These are phyloP conservation scores for Pipistrellus kuhlii DNA, from an alignment of 2,797 vertebrate species.

Conservation along the genomic window DNA sequence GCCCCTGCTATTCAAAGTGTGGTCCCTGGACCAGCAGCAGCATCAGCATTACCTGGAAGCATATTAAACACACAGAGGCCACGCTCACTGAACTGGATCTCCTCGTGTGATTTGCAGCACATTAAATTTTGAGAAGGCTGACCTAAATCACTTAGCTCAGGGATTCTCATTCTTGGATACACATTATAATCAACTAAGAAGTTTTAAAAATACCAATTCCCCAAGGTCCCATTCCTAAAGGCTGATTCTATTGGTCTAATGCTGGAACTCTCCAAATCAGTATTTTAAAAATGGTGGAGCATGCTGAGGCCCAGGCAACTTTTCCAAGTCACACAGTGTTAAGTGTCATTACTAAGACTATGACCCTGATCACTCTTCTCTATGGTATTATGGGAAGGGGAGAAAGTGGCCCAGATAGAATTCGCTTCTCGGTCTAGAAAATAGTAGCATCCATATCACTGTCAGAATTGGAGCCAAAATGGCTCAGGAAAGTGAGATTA, in stretches of 20 bases:
- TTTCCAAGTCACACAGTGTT: conserved; percentile 22
- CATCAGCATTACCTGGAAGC: neutral
- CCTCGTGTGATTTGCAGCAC: neutral
- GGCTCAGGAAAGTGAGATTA: conserved; percentile 14
- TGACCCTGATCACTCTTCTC: neutral
- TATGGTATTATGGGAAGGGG: neutral
- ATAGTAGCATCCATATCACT: neutral
- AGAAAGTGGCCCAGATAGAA: neutral
- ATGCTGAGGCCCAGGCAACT: neutral
- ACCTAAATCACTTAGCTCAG: neutral
- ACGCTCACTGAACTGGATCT: neutral
- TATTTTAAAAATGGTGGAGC: conserved; percentile 7
- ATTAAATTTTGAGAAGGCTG: neutral
- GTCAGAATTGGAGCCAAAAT: conserved; percentile 30
- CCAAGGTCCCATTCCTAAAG: neutral
- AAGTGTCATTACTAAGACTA: conserved; percentile 24
- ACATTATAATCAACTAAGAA: conserved; percentile 4
- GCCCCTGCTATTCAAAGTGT: neutral
- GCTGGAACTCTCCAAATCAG: neutral
- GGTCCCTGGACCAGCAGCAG: neutral
- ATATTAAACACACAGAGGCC: neutral
- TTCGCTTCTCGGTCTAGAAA: neutral
- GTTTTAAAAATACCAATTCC: neutral
- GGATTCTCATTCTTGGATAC: neutral
- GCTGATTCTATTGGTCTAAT: neutral